phyloP scores from a whole-genome alignment of 2,797 vertebrate genomes.

The Siniperca obscura region DNA sequence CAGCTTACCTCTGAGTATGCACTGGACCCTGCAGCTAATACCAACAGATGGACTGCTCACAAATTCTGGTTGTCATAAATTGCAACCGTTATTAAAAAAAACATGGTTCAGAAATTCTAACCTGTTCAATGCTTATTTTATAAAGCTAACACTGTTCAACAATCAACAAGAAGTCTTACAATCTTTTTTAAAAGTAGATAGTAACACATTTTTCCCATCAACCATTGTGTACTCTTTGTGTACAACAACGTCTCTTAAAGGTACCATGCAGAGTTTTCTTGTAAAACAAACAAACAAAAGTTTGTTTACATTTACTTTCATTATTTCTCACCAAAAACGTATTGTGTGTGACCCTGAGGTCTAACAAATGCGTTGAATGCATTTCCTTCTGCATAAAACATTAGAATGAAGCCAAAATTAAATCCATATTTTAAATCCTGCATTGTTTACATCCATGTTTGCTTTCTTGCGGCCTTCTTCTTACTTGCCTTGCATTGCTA shows the following conservation, averaged over 20 bases:
- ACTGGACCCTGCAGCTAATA: neutral
- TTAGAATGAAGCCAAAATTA: neutral
- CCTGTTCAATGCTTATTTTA: neutral
- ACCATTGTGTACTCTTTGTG: neutral
- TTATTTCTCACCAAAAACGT: neutral
- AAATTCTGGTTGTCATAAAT: neutral
- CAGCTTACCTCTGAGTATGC: neutral
- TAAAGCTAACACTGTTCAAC: neutral
- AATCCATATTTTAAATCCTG: neutral
- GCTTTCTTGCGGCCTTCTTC: neutral
- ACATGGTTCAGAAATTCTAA: neutral
- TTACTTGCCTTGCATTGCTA: neutral
- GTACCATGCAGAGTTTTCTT: neutral
- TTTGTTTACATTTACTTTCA: neutral
- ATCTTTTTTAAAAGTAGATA: neutral
- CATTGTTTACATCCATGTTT: neutral
- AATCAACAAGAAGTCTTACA: neutral
- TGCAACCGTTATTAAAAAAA: conserved; percentile 7
- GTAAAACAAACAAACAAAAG: neutral
- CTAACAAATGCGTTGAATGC: neutral
- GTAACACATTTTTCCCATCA: neutral
- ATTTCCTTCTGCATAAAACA: neutral
- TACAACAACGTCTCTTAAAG: neutral
- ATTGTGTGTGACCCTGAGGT: neutral
- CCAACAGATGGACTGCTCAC: neutral